Evolutionary conservation across 1,140 invertebrate genomes (phyloP).

Genomic region (Drosophila nebulosa): DNA sequence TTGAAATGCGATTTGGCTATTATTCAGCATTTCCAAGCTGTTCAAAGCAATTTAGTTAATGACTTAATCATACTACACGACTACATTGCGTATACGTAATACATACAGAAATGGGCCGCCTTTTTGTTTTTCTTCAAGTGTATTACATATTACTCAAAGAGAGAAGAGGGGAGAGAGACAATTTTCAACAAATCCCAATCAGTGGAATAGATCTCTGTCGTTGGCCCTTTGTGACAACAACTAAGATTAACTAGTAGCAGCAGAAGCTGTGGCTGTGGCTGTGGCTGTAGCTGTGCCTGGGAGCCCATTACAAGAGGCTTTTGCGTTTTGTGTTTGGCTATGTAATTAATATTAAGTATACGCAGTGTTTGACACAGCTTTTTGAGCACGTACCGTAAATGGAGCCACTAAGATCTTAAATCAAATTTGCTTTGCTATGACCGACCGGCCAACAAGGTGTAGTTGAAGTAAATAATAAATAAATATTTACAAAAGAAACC

Average conservation of each 20-base stretch:
- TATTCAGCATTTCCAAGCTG: constrained; percentile 42
- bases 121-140: constrained; percentile 9
- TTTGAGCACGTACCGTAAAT: constrained; percentile 59
- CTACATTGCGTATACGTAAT: not conserved
- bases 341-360: constrained; percentile 79
- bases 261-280: too few relatives aligned
- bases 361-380: constrained; percentile 68
- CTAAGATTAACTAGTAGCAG: constrained; percentile 21
- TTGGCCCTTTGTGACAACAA: constrained; percentile 16
- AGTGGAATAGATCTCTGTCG: constrained; percentile 12
- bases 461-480: constrained; percentile 74
- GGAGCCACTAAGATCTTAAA: constrained; percentile 62
- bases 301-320: constrained; percentile 34
- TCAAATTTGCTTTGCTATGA: constrained; percentile 47
- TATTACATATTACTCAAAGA: not conserved
- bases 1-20: constrained; percentile 34
- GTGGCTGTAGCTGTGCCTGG: too few relatives aligned
- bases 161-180: not conserved
- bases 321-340: constrained; percentile 29
- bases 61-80: constrained; percentile 57
- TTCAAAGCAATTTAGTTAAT: constrained; percentile 51
- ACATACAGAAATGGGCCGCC: too few relatives aligned
- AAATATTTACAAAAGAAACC: constrained; percentile 65
- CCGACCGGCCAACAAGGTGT: constrained; percentile 57
- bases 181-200: constrained; percentile 29